A percentile compares a stretch with the other conserved stretches of the same genome.
These are phyloP conservation scores for Agrochola lychnidis DNA, from an alignment of 2,888 invertebrate genomes.

Conservation along the genomic window DNA sequence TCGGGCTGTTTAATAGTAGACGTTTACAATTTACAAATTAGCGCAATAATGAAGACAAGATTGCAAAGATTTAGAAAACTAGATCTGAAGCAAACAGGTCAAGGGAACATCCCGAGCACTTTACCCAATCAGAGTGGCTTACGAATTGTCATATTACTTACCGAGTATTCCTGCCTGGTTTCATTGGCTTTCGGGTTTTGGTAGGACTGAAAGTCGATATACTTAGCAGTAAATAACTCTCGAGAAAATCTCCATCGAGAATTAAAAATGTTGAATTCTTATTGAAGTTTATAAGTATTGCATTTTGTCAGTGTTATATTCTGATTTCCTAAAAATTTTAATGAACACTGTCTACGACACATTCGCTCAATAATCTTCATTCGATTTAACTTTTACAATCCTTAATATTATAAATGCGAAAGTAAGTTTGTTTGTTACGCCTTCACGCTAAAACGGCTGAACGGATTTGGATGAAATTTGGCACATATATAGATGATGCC, in stretches of 20 bases:
- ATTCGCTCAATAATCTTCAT: too few relatives aligned
- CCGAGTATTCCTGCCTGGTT: conserved; percentile 2
- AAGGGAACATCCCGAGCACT: background rate
- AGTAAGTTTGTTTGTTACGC: too few relatives aligned
- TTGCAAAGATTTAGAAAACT: background rate
- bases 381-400: too few relatives aligned
- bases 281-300: background rate
- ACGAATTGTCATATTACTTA: conserved; percentile 6
- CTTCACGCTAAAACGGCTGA: too few relatives aligned
- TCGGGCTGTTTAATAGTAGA: background rate
- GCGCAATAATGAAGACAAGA: background rate
- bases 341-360: too few relatives aligned
- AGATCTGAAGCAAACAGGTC: background rate
- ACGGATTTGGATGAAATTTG: too few relatives aligned
- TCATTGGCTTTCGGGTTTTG: conserved; percentile 4
- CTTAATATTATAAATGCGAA: too few relatives aligned
- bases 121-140: conserved; percentile 11
- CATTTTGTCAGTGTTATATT: background rate
- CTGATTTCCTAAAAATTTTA: background rate
- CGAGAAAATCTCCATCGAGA: background rate
- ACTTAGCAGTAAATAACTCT: background rate
- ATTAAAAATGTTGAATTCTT: background rate
- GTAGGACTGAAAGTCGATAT: background rate
- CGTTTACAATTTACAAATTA: background rate
- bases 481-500: too few relatives aligned